These are phyloP conservation scores for Mormyrops attenuatus DNA, from an alignment of 2,797 vertebrate species.

Conservation along the genomic window DNA sequence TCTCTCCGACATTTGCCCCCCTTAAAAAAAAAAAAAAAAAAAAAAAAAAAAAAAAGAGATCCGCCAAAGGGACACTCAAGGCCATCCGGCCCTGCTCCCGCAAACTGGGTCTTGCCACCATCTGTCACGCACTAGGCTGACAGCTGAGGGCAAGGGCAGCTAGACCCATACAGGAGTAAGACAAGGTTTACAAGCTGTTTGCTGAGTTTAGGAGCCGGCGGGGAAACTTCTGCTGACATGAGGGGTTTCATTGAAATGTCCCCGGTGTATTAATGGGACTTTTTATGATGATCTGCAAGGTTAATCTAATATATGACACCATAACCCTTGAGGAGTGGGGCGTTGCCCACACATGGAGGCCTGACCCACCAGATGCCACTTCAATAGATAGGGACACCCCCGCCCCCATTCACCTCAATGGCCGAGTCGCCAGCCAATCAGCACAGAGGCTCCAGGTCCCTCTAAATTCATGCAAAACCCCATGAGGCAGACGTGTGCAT, in stretches of 20 bases:
- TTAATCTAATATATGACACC: not conserved
- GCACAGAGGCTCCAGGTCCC: not conserved
- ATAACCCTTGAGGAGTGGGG: not conserved
- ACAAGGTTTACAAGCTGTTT: not conserved
- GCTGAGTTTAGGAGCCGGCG: not conserved
- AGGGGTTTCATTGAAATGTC: not conserved
- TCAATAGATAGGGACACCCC: not conserved
- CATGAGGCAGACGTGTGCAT: not conserved
- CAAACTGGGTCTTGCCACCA: not conserved
- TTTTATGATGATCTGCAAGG: not conserved
- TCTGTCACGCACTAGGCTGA: not conserved
- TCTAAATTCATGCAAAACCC: not conserved
- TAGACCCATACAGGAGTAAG: not conserved
- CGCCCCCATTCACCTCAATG: not conserved
- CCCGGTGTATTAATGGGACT: not conserved
- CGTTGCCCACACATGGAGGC: not conserved
- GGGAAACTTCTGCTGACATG: not conserved
- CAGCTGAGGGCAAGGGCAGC: constrained; percentile 4
- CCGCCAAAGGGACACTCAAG: not conserved
- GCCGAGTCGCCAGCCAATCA: not conserved
- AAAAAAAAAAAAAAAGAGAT: too few species aligned
- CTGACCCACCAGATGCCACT: not conserved
- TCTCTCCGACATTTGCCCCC: not conserved
- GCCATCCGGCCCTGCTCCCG: not conserved
- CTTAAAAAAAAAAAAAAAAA: not conserved